Base-by-base conservation (phyloP, 2,797 vertebrate species). In the Pitangus sulphuratus region DNA sequence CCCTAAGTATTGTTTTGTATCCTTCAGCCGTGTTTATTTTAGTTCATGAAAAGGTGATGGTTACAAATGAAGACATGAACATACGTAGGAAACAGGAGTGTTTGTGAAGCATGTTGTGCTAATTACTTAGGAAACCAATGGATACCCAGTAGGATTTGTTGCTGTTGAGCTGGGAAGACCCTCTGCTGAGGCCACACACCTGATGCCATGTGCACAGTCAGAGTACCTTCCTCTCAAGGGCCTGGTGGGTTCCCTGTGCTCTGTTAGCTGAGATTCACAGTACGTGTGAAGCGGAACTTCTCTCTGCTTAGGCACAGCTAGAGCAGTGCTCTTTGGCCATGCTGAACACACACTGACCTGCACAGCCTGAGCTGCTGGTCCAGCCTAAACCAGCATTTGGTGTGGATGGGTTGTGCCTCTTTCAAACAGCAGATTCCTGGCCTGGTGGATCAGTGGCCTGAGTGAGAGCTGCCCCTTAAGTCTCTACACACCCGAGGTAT, bases 1-100 rank as follows among this genome's bases (percentile, higher is more conserved):
- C 24, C 6, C 2, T 16, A 56, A 60, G 19, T n/a, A 69, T 13
- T 81, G n/a, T 26, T 86, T 93, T 22, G 9, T 57, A 33, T 64
- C 50, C 21, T 81, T 86, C 50, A 81, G 42, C 33, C 30, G 6
- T 26, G 8, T 96, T 96, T 97, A 95, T 94, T 97, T 94, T 12
- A 78, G 25, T 30, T 30, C 31, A 62, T 7, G 12, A 76, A 84
- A 82, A 85, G 4, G 15, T 4, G 2, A 81, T 40, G 33, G 28
- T 76, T 94, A 94, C 80, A 95, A 93, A 78, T 3, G 3, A 80
- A 81, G n/a, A 50, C 45, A 37, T 4, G 18, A 86, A 65, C 44
- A 76, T 47, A 44, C 30, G 28, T 35, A 79, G 31, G 72, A 86
- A 86, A 78, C 39, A 21, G 12, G 12, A 71, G 2, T 16, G 12